A percentile compares a stretch with the other conserved stretches of the same genome.
These are phyloP conservation scores for Serilophus lunatus DNA, from an alignment of 2,113 vertebrate species.

Conservation along the genomic window DNA sequence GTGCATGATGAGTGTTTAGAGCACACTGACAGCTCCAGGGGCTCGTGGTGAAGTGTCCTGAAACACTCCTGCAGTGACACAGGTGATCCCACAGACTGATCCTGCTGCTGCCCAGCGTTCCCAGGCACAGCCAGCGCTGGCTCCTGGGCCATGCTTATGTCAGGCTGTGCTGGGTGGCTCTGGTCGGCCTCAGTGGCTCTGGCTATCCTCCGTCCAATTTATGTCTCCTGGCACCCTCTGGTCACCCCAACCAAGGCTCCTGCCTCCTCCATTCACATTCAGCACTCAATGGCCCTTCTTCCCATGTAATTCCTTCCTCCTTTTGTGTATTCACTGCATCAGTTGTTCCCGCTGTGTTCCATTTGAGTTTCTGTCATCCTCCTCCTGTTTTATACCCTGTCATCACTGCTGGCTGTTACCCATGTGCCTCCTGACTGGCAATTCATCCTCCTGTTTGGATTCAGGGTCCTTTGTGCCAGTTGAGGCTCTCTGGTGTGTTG, in stretches of 20 bases:
- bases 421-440: neutral
- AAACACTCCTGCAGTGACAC: neutral
- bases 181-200: neutral
- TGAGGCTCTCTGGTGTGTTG: neutral
- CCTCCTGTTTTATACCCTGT: neutral
- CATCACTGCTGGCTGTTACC: neutral
- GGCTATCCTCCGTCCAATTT: neutral
- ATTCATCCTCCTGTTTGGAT: accelerated
- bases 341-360: neutral
- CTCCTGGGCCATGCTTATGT: accelerated
- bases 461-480: neutral
- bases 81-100: neutral
- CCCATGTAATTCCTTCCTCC: neutral
- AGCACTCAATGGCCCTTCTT: neutral
- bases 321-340: neutral
- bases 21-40: neutral
- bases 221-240: neutral
- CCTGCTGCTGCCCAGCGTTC: neutral
- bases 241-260: too few relatives aligned
- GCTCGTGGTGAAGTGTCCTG: neutral
- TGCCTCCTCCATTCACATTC: neutral
- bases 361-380: neutral
- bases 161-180: accelerated
- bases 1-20: neutral
- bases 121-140: neutral